Percentiles rank a stretch among this genome's conserved stretches.
phyloP scores from a whole-genome alignment of 2,113 vertebrate genomes.

The Brachyhypopomus gauderio region DNA sequence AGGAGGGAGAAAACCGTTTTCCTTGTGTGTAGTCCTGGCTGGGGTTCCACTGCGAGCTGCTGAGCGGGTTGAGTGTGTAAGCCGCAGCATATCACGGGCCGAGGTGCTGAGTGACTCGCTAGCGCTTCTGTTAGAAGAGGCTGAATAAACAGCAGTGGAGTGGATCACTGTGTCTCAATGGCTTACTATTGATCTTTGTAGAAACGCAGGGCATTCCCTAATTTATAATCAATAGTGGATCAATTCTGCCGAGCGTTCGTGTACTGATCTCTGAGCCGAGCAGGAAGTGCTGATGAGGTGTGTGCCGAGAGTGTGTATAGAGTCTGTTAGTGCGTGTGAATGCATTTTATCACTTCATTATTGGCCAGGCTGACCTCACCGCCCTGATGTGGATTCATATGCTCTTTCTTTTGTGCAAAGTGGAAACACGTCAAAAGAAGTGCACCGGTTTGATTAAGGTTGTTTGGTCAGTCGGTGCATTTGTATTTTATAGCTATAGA shows the following conservation, averaged over 20 bases:
- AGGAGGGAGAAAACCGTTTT: neutral
- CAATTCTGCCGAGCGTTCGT: slow-evolving; percentile 65
- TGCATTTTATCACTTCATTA: slow-evolving; percentile 61
- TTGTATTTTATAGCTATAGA: neutral
- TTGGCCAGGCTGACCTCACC: slow-evolving; percentile 50
- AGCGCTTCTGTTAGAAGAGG: slow-evolving; percentile 31
- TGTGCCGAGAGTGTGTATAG: slow-evolving; percentile 58
- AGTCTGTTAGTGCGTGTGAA: slow-evolving; percentile 57
- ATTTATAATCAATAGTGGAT: slow-evolving; percentile 78
- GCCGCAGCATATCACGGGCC: neutral
- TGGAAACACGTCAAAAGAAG: slow-evolving; percentile 28
- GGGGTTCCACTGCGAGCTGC: neutral
- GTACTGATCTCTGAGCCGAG: slow-evolving; percentile 62
- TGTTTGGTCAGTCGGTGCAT: slow-evolving; percentile 16
- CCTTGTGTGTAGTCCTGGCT: neutral
- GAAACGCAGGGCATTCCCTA: slow-evolving; percentile 73
- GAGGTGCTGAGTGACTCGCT: slow-evolving; percentile 31
- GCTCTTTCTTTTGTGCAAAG: slow-evolving; percentile 33
- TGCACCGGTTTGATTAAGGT: slow-evolving; percentile 5
- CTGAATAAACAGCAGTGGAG: slow-evolving; percentile 46
- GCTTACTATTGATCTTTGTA: slow-evolving; percentile 67
- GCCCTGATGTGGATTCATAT: slow-evolving; percentile 42
- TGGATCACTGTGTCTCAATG: slow-evolving; percentile 64
- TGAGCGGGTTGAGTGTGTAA: neutral
- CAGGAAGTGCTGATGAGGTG: slow-evolving; percentile 65